Evolutionary conservation across 2,888 invertebrate species (phyloP).

Genomic region (Sphaeridia pumilis): DNA sequence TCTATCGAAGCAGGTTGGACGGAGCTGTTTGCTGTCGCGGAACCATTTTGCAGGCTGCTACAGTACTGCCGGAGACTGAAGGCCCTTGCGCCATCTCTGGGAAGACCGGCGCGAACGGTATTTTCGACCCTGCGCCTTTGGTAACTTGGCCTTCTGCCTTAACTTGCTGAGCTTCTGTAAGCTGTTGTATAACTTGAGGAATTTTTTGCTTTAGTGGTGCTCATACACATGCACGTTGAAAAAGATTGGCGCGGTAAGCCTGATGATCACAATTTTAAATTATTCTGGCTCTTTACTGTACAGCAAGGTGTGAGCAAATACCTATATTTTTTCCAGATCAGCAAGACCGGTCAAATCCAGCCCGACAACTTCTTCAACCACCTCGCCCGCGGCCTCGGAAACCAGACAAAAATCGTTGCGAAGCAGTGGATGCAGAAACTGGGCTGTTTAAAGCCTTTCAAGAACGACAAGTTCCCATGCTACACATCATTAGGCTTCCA

Average conservation of each 20-base stretch:
- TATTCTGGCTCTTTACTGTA: background rate
- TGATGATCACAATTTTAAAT: background rate
- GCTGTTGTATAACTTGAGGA: background rate
- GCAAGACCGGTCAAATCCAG: conserved; percentile 15
- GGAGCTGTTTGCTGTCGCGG: conserved; percentile 27
- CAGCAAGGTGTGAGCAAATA: background rate
- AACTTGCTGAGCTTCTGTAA: conserved; percentile 2
- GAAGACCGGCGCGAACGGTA: conserved; percentile 21
- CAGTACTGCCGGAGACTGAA: conserved; percentile 20
- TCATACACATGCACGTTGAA: conserved; percentile 24
- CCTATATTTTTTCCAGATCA: conserved; percentile 15
- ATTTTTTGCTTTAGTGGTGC: conserved; percentile 23
- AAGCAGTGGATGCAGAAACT: conserved; percentile 18
- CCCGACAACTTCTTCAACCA: conserved; percentile 23
- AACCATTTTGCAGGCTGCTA: conserved; percentile 18
- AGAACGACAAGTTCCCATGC: conserved; percentile 22
- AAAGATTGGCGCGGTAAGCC: conserved; percentile 23
- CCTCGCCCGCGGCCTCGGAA: conserved; percentile 16
- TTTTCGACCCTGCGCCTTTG: conserved; percentile 18
- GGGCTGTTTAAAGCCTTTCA: conserved; percentile 22
- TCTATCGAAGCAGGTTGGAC: conserved; percentile 14
- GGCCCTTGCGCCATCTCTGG: conserved; percentile 27
- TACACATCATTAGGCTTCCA: conserved; percentile 25
- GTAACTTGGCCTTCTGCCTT: conserved; percentile 8
- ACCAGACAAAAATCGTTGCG: conserved; percentile 12